Evolutionary conservation across 1,140 invertebrate genomes (phyloP).

Genomic region (Mesaphorura yosii): DNA sequence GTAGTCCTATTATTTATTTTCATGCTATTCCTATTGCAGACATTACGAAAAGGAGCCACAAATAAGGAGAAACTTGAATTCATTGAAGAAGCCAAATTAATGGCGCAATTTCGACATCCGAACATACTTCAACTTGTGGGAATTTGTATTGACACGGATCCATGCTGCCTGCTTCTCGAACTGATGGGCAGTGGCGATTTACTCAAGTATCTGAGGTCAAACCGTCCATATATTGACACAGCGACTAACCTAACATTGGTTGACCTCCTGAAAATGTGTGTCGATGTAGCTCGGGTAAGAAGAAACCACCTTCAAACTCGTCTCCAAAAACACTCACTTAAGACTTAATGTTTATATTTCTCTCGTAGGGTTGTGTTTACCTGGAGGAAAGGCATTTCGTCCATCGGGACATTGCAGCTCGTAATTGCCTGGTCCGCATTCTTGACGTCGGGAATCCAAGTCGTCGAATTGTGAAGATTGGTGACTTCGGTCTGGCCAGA

Average conservation of each 20-base stretch:
- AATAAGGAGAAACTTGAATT: constrained; percentile 85
- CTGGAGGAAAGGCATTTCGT: constrained; percentile 74
- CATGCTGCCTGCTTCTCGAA: constrained; percentile 87
- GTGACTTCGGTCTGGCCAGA: constrained; percentile 85
- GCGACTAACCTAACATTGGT: constrained; percentile 49
- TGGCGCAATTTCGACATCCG: constrained; percentile 94
- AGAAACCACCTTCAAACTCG: too few species aligned
- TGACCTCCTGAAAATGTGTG: constrained; percentile 81
- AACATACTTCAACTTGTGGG: constrained; percentile 86
- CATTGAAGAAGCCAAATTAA: constrained; percentile 88
- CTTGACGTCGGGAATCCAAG: constrained; percentile 35
- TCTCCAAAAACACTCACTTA: too few species aligned
- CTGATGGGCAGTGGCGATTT: constrained; percentile 94
- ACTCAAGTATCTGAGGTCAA: constrained; percentile 59
- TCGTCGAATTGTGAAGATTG: constrained; percentile 75
- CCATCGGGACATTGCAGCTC: constrained; percentile 85
- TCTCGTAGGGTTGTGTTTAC: constrained; percentile 56
- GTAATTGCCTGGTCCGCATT: constrained; percentile 75
- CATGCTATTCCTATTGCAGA: constrained; percentile 44
- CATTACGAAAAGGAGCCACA: constrained; percentile 80
- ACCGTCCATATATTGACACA: constrained; percentile 10
- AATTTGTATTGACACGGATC: constrained; percentile 85
- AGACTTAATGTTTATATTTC: constrained; percentile 89
- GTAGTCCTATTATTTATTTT: background rate
- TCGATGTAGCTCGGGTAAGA: constrained; percentile 90